These are phyloP conservation scores for Salarias fasciatus DNA, from an alignment of 2,797 vertebrate species.

Conservation along the genomic window DNA sequence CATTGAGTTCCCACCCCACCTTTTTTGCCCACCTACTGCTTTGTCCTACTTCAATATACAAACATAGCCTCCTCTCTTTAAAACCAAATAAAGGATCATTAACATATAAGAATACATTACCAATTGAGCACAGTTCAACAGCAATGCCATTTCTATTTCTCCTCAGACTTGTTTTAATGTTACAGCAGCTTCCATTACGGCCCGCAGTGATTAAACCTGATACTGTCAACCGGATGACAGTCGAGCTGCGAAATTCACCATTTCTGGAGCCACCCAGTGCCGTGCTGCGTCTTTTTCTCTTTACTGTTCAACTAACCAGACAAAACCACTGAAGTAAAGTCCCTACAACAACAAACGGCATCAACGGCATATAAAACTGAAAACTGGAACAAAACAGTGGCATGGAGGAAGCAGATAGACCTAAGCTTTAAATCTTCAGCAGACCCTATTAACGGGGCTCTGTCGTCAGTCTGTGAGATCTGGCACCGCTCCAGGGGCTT, in stretches of 20 bases:
- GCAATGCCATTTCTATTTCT: constrained; percentile 18
- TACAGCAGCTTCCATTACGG: constrained; percentile 10
- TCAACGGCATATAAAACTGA: constrained; percentile 16
- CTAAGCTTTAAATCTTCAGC: constrained; percentile 49
- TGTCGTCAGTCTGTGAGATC: constrained; percentile 54
- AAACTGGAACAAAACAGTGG: constrained; percentile 36
- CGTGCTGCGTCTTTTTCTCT: not conserved
- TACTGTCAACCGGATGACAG: constrained; percentile 8
- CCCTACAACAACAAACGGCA: constrained; percentile 20
- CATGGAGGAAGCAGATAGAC: constrained; percentile 39
- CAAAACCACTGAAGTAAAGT: constrained; percentile 19
- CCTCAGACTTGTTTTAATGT: constrained; percentile 11
- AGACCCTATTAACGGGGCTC: constrained; percentile 48
- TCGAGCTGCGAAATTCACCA: not conserved
- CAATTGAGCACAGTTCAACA: constrained; percentile 16
- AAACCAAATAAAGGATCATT: constrained; percentile 23
- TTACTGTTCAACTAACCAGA: constrained; percentile 10
- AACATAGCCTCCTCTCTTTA: constrained; percentile 30
- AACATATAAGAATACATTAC: constrained; percentile 22
- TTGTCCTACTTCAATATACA: constrained; percentile 45
- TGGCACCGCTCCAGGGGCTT: constrained; percentile 60
- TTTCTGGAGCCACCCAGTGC: not conserved
- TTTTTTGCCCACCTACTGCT: constrained; percentile 29
- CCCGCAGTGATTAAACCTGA: not conserved
- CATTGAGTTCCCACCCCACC: constrained; percentile 19